Evolutionary conservation across 2,888 invertebrate species (phyloP).

Genomic region (Globia sparganii): DNA sequence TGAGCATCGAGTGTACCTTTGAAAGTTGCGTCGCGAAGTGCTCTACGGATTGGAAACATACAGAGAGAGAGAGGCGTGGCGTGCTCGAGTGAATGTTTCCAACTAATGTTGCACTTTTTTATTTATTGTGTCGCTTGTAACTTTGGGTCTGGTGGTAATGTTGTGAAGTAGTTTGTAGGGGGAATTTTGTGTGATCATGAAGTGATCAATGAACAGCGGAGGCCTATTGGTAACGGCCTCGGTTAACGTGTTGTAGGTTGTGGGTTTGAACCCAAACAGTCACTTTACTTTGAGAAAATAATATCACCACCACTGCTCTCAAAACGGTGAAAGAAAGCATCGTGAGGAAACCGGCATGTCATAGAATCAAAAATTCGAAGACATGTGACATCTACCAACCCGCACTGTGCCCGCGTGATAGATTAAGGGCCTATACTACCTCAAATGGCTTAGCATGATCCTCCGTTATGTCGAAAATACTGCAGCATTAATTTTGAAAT

Average conservation of each 20-base stretch:
- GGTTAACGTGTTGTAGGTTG: too few species aligned
- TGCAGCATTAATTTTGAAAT: too few species aligned
- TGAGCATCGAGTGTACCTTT: conserved; percentile 68
- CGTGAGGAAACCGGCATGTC: too few species aligned
- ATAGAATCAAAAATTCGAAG: too few species aligned
- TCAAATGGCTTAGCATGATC: too few species aligned
- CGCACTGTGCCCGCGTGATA: too few species aligned
- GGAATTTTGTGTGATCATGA: not conserved
- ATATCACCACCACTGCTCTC: not conserved
- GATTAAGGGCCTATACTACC: too few species aligned
- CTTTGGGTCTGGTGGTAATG: conserved; percentile 9
- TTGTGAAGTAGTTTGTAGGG: not conserved
- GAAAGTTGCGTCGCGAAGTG: conserved; percentile 63
- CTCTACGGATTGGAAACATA: conserved; percentile 59
- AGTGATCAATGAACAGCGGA: not conserved
- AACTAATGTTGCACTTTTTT: conserved; percentile 40
- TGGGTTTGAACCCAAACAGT: not conserved
- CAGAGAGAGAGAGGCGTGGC: conserved; percentile 16
- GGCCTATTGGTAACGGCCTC: not conserved
- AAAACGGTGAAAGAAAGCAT: too few species aligned
- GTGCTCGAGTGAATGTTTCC: conserved; percentile 33
- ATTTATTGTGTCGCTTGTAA: conserved; percentile 25
- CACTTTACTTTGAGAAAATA: not conserved
- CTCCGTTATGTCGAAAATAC: too few species aligned
- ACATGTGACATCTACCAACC: not conserved